Percentiles rank a stretch among this genome's conserved stretches.
phyloP scores from a whole-genome alignment of 2,888 invertebrate genomes.

The Agrypnus murinus region DNA sequence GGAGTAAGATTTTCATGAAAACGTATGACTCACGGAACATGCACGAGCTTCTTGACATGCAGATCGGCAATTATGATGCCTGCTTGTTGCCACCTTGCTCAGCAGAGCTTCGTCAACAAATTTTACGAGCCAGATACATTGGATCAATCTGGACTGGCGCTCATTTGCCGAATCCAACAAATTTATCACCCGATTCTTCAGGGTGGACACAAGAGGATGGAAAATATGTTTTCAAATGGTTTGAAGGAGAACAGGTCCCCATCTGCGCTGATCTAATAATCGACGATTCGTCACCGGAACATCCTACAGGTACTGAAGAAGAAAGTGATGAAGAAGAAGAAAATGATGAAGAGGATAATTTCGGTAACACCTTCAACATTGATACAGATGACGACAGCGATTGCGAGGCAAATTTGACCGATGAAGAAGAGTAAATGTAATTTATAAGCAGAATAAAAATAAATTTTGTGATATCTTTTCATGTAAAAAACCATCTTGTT shows the following conservation, averaged over 20 bases:
- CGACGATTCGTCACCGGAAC: not conserved
- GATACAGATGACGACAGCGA: no score
- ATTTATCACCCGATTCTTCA: not conserved
- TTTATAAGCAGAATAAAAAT: no score
- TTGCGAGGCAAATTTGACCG: no score
- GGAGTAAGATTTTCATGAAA: not conserved
- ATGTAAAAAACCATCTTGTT: no score
- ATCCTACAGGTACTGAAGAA: not conserved
- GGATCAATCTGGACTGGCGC: slow-evolving; percentile 5
- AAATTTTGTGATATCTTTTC: no score
- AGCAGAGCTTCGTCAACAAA: slow-evolving; percentile 13
- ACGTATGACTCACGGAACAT: not conserved
- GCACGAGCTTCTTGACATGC: not conserved
- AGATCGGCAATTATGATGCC: slow-evolving; percentile 2
- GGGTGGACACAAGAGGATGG: slow-evolving; percentile 3
- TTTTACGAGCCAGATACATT: slow-evolving; percentile 17
- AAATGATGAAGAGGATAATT: no score
- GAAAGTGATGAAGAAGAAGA: no score
- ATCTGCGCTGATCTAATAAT: not conserved
- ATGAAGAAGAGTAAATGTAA: no score
- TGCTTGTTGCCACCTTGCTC: slow-evolving; percentile 8
- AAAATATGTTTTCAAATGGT: slow-evolving; percentile 10
- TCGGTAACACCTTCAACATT: no score
- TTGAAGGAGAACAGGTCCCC: slow-evolving; percentile 18
- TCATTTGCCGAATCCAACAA: not conserved